Percentiles rank a stretch among this genome's conserved stretches.
Evolutionary conservation across 1,140 invertebrate species (phyloP).

Genomic region (Magallana ariakensis): DNA sequence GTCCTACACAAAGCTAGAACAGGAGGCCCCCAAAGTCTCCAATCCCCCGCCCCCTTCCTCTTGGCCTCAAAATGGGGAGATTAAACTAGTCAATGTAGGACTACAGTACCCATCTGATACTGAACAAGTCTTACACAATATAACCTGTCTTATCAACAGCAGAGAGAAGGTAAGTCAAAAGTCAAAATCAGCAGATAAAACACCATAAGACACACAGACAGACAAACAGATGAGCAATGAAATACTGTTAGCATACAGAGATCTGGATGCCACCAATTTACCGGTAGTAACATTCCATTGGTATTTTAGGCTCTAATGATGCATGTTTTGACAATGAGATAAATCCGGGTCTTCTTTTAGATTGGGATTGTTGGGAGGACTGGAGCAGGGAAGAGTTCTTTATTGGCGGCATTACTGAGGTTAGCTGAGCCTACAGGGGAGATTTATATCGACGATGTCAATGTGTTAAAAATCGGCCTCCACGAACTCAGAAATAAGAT

Average conservation of each 20-base stretch:
- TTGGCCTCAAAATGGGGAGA: constrained; percentile 85
- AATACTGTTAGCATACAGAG: no score
- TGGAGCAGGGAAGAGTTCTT: constrained; percentile 80
- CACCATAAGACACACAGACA: no score
- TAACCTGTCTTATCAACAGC: constrained; percentile 85
- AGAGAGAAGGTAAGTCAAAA: constrained; percentile 83
- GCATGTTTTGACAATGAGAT: no score
- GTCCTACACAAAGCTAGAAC: constrained; percentile 86
- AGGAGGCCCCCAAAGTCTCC: constrained; percentile 83
- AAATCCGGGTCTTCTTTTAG: constrained; percentile 44
- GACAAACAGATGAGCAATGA: no score
- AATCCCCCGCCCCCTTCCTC: constrained; percentile 80
- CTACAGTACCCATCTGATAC: constrained; percentile 85
- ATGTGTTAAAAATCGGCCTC: constrained; percentile 77
- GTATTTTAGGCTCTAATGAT: no score
- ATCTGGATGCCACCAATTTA: no score
- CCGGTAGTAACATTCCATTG: no score
- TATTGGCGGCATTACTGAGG: constrained; percentile 88
- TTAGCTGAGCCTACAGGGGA: constrained; percentile 84
- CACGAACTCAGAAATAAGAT: constrained; percentile 81
- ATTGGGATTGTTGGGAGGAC: constrained; percentile 84
- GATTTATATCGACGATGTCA: constrained; percentile 70
- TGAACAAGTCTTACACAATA: constrained; percentile 85
- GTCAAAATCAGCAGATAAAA: no score
- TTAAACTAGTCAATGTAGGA: constrained; percentile 85